Base-by-base conservation (phyloP, 2,113 vertebrate species). In the Dasypus novemcinctus region DNA sequence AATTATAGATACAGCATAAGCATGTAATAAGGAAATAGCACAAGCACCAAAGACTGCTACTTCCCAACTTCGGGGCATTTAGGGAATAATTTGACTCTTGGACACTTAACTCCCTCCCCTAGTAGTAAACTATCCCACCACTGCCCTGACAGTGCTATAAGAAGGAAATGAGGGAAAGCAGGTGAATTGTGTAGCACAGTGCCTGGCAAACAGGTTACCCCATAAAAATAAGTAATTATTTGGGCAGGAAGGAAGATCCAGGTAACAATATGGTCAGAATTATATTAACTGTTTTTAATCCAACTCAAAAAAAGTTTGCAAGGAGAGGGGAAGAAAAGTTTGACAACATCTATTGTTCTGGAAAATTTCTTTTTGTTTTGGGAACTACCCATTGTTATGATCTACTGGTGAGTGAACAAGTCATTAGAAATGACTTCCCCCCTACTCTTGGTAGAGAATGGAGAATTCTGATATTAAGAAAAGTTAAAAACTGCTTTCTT, bases 361-460 rank as follows among this genome's bases (percentile, higher is more conserved):
- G 72, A 91, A 88, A 75, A 18, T 79, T 66, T 64, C 17, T 87
- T 46, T 87, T 75, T 61, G n/a, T 89, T 94, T 78, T 91, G 76
- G 84, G 64, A 94, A 94, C 41, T 20, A 33, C 10, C 52, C 7
- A 38, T 23, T 61, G 52, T 82, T 57, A 54, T 71, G 74, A 93
- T 18, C 74, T 63, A 31, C 18, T 11, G 69, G 61, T 25, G 54
- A 87, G 36, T 29, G 59, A 78, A 57, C 4, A n/a, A 14, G 46
- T 52, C 63, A 17, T 17, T 90, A 18, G 46, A 31, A 92, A 88
- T 36, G n/a, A 7, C 31, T 41, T 14, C n/a, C 43, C 14, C 4
- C 38, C 31, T 41, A 15, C 15, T 4, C n/a, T 27, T 78, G 27
- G 88, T 43, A 64, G 49, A 72, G 17, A 79, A 41, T 20, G 3